Base-by-base conservation (phyloP, 2,888 invertebrate genomes). In the Aspidapion aeneum region DNA sequence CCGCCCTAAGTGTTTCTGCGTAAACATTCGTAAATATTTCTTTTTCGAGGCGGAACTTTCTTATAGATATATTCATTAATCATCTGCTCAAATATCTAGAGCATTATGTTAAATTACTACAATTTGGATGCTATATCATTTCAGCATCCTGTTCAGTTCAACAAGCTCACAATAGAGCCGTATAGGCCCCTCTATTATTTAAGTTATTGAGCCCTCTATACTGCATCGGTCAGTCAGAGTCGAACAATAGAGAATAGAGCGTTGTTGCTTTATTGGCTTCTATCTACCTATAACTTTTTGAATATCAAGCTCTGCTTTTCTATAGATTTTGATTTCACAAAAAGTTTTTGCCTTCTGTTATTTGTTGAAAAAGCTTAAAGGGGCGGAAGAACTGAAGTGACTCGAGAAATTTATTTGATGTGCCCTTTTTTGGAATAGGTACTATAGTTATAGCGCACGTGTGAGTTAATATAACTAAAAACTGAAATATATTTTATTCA, bases 121-220 rank as follows among this genome's bases (percentile, higher is more conserved):
- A 12, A 35, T 35, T 35, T 35, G 5, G 35, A 35, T 35, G 35
- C 35, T 35, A 35, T 35, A 35, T 35, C 35, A 35, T 35, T 77
- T 76, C 75, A 73, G 75, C 77, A 77, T 77, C 74, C 75, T 75
- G 75, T 72, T 72, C 69, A 69, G 72, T 69, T 72, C 73, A 74
- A 75, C 74, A 75, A 73, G 69, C 66, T 68, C 66, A 76, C 74
- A 77, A 77, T 69, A 70, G 73, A 35, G 35, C 35, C 35, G 5
- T 3, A 3, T 35, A 3, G 3, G 12, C 12, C 12, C 35, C 12
- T 35, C 3, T 35, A 35, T 35, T 35, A 35, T 35, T 35, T 7
- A 7, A 7, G 12, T 35, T 35, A 35, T 35, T 35, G 35, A 35
- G 35, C 35, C 35, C 35, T n/a, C n/a, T 12, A 35, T 35, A 35